Percentiles rank a stretch among this genome's conserved stretches.
Evolutionary conservation across 2,888 invertebrate genomes (phyloP).

Genomic region (Volucella zonaria): DNA sequence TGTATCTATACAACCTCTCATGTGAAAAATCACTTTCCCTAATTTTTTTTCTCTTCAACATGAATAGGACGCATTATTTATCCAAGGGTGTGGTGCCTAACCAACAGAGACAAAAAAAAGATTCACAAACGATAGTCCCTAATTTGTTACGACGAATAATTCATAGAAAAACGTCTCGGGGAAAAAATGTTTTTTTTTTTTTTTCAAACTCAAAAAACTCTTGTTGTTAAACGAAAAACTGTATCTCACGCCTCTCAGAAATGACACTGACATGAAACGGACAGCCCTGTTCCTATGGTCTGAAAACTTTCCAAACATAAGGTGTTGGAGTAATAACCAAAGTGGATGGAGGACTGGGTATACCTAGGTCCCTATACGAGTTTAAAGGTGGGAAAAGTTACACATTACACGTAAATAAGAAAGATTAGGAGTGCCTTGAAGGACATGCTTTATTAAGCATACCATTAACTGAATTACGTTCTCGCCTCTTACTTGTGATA

Average conservation of each 20-base stretch:
- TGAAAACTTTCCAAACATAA: constrained; percentile 13
- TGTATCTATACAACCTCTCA: not conserved
- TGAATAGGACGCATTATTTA: constrained; percentile 20
- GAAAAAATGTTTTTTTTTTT: not conserved
- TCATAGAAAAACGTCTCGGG: not conserved
- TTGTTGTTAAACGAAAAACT: constrained; percentile 20
- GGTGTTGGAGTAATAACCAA: constrained; percentile 10
- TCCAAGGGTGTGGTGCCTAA: not conserved
- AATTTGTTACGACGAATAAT: constrained; percentile 30
- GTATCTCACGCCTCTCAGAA: constrained; percentile 3
- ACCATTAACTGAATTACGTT: constrained; percentile 59
- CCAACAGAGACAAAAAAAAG: not conserved
- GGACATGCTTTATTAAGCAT: constrained; percentile 56
- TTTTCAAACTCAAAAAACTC: not conserved
- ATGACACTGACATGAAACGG: constrained; percentile 35
- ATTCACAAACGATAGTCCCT: constrained; percentile 16
- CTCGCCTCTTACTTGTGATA: constrained; percentile 26
- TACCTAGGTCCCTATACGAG: not conserved
- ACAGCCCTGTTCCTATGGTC: not conserved
- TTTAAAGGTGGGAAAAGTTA: constrained; percentile 28
- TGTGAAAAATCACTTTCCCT: constrained; percentile 26
- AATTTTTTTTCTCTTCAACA: constrained; percentile 5
- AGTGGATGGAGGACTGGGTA: not conserved
- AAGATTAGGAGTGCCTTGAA: constrained; percentile 31
- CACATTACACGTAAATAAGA: not conserved